Base-by-base conservation (phyloP, 2,888 invertebrate species). In the Diaprepes abbreviatus region DNA sequence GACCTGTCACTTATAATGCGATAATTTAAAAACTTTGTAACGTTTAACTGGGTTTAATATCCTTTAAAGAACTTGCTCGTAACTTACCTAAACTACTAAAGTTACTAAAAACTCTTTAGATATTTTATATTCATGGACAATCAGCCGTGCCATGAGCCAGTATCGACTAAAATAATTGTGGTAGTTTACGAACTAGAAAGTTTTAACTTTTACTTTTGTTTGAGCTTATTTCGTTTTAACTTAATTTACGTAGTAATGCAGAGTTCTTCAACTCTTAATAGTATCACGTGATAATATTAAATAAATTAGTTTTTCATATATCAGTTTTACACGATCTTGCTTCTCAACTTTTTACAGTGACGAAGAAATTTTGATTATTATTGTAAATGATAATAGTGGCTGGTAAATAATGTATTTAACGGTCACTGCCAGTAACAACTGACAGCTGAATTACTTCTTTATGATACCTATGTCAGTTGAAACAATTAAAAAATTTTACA, bases 101-200 rank as follows among this genome's bases (percentile, higher is more conserved):
- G 21, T 45, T 24, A 24, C 24, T 24, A 24, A 45, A 45, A 21
- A 35, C 35, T 35, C n/a, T 16, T 14, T 10, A n/a, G 16, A n/a
- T 43, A 43, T 19, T 45, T 45, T 45, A 45, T 45, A 45, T 45
- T 45, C 45, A 45, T 12, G 12, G 45, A 12, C 45, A 45, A 6
- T 45, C 24, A 12, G 1, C 45, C 24, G 45, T n/a, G 45, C 21
- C 24, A 24, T 12, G 24, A 45, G 12, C 12, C 45, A 16, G 24
- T 45, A 16, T 45, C 12, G 24, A 45, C 45, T n/a, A 45, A 12
- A 45, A 24, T n/a, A n/a, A n/a, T 45, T 45, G 16, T 24, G 12
- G 12, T 24, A 45, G 24, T 24, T 24, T 19, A 12, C 6, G 7
- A 45, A 45, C 24, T 45, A 17, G n/a, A 24, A 45, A 45, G 45